phyloP scores from a whole-genome alignment of 2,797 vertebrate species.

The Caiman crocodilus region DNA sequence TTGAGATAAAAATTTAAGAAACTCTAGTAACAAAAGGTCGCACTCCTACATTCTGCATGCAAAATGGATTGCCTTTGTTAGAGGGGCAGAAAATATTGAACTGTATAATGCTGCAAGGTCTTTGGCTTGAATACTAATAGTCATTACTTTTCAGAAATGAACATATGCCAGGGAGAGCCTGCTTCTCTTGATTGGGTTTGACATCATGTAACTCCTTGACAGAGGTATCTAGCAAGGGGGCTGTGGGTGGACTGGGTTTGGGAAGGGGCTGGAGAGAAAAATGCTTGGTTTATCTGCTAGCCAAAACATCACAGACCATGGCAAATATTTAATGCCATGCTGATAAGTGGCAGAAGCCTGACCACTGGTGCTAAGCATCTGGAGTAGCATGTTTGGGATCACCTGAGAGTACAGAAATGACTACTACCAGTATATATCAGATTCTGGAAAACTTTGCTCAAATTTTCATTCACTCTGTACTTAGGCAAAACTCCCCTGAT shows the following conservation, averaged over 20 bases:
- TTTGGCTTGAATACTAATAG: constrained; percentile 74
- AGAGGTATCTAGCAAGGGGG: neutral
- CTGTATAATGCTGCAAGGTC: constrained; percentile 40
- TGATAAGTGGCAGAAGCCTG: neutral
- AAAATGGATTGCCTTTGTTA: constrained; percentile 69
- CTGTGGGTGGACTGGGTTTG: neutral
- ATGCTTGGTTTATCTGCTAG: neutral
- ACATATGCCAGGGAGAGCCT: constrained; percentile 36
- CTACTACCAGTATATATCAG: rapidly evolving
- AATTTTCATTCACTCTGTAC: neutral
- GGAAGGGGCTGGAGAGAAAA: neutral
- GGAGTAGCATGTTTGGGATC: neutral
- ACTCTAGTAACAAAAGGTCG: constrained; percentile 67
- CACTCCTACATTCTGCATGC: constrained; percentile 39
- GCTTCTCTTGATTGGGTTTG: constrained; percentile 33
- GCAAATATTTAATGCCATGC: neutral
- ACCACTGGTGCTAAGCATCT: rapidly evolving
- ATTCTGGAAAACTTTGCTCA: rapidly evolving
- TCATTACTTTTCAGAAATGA: constrained; percentile 57
- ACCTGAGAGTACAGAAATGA: rapidly evolving
- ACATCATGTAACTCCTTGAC: constrained; percentile 9
- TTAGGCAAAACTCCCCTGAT: rapidly evolving
- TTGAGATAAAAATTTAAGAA: constrained; percentile 75
- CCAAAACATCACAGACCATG: neutral
- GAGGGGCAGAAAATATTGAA: constrained; percentile 70